Conservation (phyloP, 53 echinoderm and acorn worm species). For the Echinometra lucunter region DNA sequence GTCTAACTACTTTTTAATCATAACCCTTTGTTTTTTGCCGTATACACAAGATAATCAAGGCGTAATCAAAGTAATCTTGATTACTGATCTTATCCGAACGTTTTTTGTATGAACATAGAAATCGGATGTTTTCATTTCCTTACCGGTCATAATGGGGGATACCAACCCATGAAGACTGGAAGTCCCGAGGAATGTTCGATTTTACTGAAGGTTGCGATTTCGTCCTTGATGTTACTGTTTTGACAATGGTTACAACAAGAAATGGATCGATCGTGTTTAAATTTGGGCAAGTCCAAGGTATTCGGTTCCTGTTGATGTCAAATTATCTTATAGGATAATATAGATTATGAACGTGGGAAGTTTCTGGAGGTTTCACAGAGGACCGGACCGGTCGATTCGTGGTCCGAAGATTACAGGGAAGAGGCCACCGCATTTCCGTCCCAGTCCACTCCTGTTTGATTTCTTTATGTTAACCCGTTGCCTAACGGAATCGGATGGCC, state of each 20-base stretch:
- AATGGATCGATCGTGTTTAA: too few relatives aligned
- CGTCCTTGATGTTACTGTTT: neutral
- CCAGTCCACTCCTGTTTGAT: too few relatives aligned
- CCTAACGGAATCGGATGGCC: too few relatives aligned
- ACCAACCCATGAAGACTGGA: neutral
- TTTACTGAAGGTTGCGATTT: neutral
- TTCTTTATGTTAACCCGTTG: too few relatives aligned
- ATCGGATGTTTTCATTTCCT: slow-evolving; percentile 26
- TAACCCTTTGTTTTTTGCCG: neutral
- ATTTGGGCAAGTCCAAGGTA: too few relatives aligned
- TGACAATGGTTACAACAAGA: neutral
- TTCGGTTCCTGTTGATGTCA: too few relatives aligned
- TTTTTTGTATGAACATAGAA: neutral
- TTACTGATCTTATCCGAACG: neutral
- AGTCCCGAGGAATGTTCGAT: neutral
- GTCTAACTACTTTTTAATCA: neutral
- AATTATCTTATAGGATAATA: too few relatives aligned
- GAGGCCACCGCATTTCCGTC: too few relatives aligned
- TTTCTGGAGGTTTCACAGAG: too few relatives aligned
- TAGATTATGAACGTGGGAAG: too few relatives aligned
- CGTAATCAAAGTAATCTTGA: neutral
- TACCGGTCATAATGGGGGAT: neutral
- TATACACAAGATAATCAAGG: neutral
- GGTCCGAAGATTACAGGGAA: too few relatives aligned
- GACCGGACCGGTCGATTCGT: too few relatives aligned